Percentiles rank a stretch among this genome's conserved stretches.
Conservation (phyloP, 2,888 invertebrate genomes). For the Phorcus lineatus region DNA sequence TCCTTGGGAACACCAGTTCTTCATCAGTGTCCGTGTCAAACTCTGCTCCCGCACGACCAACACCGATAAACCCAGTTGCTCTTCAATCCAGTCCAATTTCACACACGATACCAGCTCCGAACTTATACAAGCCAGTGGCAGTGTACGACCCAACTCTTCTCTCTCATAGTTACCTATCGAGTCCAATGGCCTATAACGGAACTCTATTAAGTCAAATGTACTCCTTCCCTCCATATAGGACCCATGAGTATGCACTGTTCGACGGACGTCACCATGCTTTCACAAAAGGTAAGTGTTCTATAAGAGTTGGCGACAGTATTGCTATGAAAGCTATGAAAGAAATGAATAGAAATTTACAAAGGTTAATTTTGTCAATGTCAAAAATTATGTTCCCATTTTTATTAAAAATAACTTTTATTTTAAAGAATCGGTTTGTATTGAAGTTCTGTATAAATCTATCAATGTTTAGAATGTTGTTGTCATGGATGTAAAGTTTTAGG, state of each 20-base stretch:
- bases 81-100: slow-evolving; percentile 43
- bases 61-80: slow-evolving; percentile 59
- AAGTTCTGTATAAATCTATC: too few species aligned
- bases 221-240: slow-evolving; percentile 36
- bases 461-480: too few species aligned
- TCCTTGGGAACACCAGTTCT: slow-evolving; percentile 46
- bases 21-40: slow-evolving; percentile 33
- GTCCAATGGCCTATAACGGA: slow-evolving; percentile 39
- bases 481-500: too few species aligned
- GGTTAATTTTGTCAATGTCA: too few species aligned
- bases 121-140: slow-evolving; percentile 54
- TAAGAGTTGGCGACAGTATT: not conserved
- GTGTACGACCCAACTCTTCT: slow-evolving; percentile 54
- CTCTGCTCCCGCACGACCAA: slow-evolving; percentile 47
- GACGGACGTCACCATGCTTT: slow-evolving; percentile 49
- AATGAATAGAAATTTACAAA: too few species aligned
- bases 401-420: too few species aligned
- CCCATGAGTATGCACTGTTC: slow-evolving; percentile 45
- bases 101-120: slow-evolving; percentile 36
- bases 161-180: slow-evolving; percentile 43
- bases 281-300: slow-evolving; percentile 44
- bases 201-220: slow-evolving; percentile 47
- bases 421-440: too few species aligned
- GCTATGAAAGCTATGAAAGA: too few species aligned
- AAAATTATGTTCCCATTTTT: too few species aligned